Conservation (phyloP, 2,888 invertebrate genomes). For the Bugula neritina region DNA sequence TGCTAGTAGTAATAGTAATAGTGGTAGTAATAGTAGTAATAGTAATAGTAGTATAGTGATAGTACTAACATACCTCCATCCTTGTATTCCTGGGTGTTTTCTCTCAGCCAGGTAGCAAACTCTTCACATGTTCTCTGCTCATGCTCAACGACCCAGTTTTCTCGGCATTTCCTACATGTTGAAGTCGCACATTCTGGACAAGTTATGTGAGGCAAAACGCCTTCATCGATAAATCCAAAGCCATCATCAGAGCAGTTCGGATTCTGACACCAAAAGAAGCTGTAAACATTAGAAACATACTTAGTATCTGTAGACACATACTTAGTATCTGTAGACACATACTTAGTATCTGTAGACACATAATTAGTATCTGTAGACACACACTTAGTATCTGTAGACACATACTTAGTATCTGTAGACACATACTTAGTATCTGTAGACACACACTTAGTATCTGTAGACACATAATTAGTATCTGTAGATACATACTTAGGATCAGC, state of each 20-base stretch:
- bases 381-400: not conserved
- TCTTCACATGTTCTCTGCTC: conserved; percentile 18
- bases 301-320: no score
- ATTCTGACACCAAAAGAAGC: conserved; percentile 19
- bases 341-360: no score
- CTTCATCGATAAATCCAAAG: conserved; percentile 9
- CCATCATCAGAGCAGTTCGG: not conserved
- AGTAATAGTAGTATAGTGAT: not conserved
- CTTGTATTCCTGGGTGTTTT: not conserved
- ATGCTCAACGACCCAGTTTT: conserved; percentile 5
- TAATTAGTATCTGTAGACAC: no score
- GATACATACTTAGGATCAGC: conserved; percentile 1
- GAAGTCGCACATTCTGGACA: conserved; percentile 1
- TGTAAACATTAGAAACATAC: not conserved
- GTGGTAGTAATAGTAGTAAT: not conserved
- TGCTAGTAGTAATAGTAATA: not conserved
- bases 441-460: no score
- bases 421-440: conserved; percentile 9
- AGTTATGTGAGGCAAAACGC: not conserved
- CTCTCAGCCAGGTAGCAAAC: conserved; percentile 17
- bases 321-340: conserved; percentile 2
- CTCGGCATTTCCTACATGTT: not conserved
- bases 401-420: no score
- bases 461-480: no score
- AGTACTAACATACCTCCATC: conserved; percentile 12